Evolutionary conservation across 2,888 invertebrate species (phyloP), one percentile per base, ranked within the genome.

Genomic region (Priocnemis perturbator): DNA sequence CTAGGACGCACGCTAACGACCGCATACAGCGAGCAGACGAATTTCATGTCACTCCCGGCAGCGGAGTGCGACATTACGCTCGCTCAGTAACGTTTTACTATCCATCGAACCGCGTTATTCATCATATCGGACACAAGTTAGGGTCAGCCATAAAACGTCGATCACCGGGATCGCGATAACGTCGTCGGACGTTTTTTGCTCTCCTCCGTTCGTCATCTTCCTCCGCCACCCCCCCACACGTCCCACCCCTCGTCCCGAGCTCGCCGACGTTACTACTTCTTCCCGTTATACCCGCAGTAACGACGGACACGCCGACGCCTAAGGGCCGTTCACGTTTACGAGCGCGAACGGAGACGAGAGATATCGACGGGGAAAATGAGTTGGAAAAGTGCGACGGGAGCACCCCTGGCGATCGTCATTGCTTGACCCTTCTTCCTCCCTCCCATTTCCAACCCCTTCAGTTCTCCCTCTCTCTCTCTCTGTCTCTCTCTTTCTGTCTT

Each of bases 281-380:
- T 56, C 69, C 73, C 74, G 74, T 80, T 77, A 74, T 72, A 78
- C 69, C 17, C 71, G 64, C 71, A 76, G 82, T 83, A 83, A 83
- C 83, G 83, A 75, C 76, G 73, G 76, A 77, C 78, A 81, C 70
- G 75, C 77, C 81, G 82, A 85, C 84, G 84, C 82, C 80, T 81
- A 84, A 84, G 85, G 82, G 83, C 83, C 85, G 82, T 86, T 85
- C 81, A 77, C 85, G 76, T 86, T 86, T 85, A 86, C 83, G 86
- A 86, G 78, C 80, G 72, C 69, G 78, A 78, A 78, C 73, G 78
- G 73, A 77, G 81, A 81, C 79, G 58, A 67, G 74, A 76, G 82
- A 82, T 82, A 83, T 81, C 83, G 78, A 71, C 74, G 76, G 74
- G 75, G 83, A 84, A 85, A 86, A 84, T 82, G 84, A 82, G 82